Percentiles rank a stretch among this genome's conserved stretches.
phyloP scores from a whole-genome alignment of 2,797 vertebrate genomes.

The Pseudomugil tenellus region DNA sequence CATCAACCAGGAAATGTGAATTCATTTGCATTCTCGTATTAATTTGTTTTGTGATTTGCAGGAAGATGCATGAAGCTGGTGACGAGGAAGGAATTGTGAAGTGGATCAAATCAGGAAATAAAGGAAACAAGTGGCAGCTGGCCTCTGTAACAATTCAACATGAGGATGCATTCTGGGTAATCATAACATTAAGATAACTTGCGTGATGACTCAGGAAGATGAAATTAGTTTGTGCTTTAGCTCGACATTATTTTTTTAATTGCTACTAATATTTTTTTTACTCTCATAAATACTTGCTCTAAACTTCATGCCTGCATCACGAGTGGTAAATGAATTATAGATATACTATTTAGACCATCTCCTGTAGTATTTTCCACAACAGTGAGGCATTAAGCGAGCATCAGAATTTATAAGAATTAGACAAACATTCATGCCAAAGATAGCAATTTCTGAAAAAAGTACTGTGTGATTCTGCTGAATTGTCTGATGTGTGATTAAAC shows the following conservation, averaged over 20 bases:
- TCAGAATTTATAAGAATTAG: background rate
- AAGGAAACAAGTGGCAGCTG: constrained; percentile 72
- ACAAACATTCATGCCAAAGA: background rate
- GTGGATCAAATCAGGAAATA: constrained; percentile 74
- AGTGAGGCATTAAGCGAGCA: background rate
- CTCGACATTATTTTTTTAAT: background rate
- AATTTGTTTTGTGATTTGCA: constrained; percentile 27
- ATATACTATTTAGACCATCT: background rate
- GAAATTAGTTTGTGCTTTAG: background rate
- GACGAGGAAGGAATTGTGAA: constrained; percentile 57
- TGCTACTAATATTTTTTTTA: background rate
- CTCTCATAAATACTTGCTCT: background rate
- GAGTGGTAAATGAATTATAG: background rate
- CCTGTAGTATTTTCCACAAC: too few species aligned
- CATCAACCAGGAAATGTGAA: background rate
- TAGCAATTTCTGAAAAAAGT: background rate
- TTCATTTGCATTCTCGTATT: background rate
- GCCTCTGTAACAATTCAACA: constrained; percentile 58
- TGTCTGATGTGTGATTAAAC: constrained; percentile 3
- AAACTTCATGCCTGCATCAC: background rate
- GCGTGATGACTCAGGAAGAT: background rate
- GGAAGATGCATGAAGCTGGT: constrained; percentile 62
- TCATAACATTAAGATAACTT: background rate
- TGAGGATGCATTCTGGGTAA: constrained; percentile 81
- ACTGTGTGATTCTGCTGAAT: too few species aligned